A percentile compares a stretch with the other conserved stretches of the same genome.
Evolutionary conservation across 2,888 invertebrate species (phyloP).

Genomic region (Drosophila mimetica): DNA sequence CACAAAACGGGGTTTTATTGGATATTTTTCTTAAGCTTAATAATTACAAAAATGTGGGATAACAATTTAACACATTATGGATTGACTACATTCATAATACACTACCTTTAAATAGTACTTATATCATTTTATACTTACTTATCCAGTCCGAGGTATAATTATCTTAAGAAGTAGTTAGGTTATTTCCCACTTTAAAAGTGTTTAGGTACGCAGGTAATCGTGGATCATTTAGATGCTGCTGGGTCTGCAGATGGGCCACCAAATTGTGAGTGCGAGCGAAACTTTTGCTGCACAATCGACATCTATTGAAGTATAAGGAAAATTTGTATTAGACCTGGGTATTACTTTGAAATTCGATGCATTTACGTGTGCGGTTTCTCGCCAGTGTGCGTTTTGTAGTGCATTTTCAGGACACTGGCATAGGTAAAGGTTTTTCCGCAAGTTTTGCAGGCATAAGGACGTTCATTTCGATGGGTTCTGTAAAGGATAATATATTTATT

Average conservation of each 20-base stretch:
- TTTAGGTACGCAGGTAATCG: conserved; percentile 56
- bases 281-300: conserved; percentile 81
- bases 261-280: conserved; percentile 83
- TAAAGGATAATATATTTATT: neutral
- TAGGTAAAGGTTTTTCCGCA: conserved; percentile 84
- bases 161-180: neutral
- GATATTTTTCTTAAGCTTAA: no score
- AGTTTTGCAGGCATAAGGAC: conserved; percentile 81
- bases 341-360: neutral
- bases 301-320: conserved; percentile 52
- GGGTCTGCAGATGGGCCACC: conserved; percentile 83
- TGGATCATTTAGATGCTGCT: conserved; percentile 82
- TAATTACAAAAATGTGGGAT: no score
- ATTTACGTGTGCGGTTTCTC: conserved; percentile 82
- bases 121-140: no score
- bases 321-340: neutral
- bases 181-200: conserved; percentile 31
- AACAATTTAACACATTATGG: no score
- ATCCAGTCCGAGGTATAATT: neutral
- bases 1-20: neutral
- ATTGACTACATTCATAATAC: no score
- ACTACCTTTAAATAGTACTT: no score
- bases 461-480: conserved; percentile 83
- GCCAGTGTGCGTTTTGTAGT: conserved; percentile 83
- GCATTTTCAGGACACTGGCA: conserved; percentile 82